phyloP scores from a whole-genome alignment of 2,888 invertebrate species.

The Dorcus parallelipipedus region DNA sequence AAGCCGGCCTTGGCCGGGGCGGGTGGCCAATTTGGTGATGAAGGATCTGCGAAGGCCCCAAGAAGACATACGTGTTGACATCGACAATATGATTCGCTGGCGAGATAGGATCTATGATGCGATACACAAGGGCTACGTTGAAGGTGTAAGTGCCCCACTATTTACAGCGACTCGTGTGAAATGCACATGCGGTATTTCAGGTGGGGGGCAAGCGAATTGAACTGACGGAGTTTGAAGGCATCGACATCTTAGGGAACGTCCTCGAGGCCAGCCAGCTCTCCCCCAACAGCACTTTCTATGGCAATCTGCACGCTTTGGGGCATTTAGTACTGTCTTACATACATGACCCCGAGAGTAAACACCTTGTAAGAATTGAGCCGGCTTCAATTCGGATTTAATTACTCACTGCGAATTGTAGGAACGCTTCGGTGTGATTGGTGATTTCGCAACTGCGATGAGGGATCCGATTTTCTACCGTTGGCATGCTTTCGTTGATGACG shows the following conservation, averaged over 20 bases:
- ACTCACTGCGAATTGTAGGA: constrained; percentile 53
- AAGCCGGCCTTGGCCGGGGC: constrained; percentile 69
- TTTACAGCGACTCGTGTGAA: not conserved
- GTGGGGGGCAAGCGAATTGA: constrained; percentile 55
- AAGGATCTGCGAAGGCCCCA: constrained; percentile 63
- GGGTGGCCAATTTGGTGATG: constrained; percentile 54
- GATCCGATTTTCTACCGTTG: constrained; percentile 82
- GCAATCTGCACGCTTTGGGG: constrained; percentile 76
- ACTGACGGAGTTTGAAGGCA: constrained; percentile 64
- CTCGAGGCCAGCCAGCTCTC: constrained; percentile 68
- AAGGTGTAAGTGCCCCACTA: constrained; percentile 48
- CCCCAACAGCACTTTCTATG: constrained; percentile 65
- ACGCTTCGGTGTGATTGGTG: constrained; percentile 75
- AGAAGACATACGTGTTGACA: constrained; percentile 62
- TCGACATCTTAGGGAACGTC: constrained; percentile 75
- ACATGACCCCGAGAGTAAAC: constrained; percentile 74
- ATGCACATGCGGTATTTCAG: constrained; percentile 41
- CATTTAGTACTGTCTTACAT: constrained; percentile 71
- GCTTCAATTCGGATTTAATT: not conserved
- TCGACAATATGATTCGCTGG: constrained; percentile 68
- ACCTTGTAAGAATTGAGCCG: constrained; percentile 53
- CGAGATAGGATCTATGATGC: constrained; percentile 67
- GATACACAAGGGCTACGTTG: constrained; percentile 59
- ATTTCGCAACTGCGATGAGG: constrained; percentile 77
- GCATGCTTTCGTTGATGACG: constrained; percentile 73